Evolutionary conservation across 1,140 invertebrate species (phyloP), one percentile per base, ranked within the genome.

Genomic region (Lepidurus packardi): DNA sequence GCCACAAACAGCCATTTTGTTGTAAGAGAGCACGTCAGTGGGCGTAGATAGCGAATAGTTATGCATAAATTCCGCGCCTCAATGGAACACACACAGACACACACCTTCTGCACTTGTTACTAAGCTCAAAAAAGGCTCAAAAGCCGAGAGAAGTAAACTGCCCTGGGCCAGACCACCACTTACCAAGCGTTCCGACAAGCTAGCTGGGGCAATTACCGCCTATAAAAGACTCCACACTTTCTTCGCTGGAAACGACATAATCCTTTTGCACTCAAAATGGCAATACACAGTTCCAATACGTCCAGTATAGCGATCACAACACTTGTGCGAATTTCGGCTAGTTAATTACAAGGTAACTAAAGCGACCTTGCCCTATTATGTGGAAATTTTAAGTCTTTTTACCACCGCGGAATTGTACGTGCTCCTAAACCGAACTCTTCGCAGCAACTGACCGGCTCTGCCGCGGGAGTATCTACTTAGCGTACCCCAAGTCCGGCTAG

Each of bases 131-230:
- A 65, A 65, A 21, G 53, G 21, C 16, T n/a, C 16, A 65, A 65
- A 65, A 65, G 9, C 16, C 13, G 16, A 65, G 53, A 65, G 21
- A 65, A 65, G 53, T n/a, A 65, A 65, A 65, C 21, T 65, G 53
- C 53, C 53, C 53, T 65, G 16, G 53, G 53, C 53, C 6, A 65
- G 53, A 65, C 53, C 53, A 65, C 53, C 53, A 65, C 53, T 65
- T 65, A 65, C 53, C 53, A 65, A 65, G 53, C 53, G 53, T 65
- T 65, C 53, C 53, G 53, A 65, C 53, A 65, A 65, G 53, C 53
- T 65, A 65, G 53, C 53, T 65, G 53, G 34, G 53, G 53, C 53
- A 65, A 65, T 65, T 65, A 65, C 53, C 53, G 53, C n/a, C n/a
- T 65, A 65, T 65, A 65, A 65, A 65, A 65, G 53, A 65, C 16